These are phyloP conservation scores for Dinomys branickii DNA, from an alignment of 2,113 vertebrate species.

Conservation along the genomic window DNA sequence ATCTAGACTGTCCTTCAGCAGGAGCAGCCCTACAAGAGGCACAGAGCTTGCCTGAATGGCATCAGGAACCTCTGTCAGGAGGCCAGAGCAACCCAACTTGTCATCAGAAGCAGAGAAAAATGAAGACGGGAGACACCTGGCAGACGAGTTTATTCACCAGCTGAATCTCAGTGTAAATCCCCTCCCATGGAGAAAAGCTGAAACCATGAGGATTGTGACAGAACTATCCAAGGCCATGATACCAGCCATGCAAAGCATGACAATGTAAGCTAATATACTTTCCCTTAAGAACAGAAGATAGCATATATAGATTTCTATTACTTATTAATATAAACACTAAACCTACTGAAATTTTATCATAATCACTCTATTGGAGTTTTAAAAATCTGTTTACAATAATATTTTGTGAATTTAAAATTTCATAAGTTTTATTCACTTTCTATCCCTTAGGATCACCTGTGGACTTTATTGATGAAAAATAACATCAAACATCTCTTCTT, in stretches of 20 bases:
- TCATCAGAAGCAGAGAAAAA: neutral
- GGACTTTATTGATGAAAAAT: neutral
- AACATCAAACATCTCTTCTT: neutral
- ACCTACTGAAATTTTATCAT: neutral
- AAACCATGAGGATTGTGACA: neutral
- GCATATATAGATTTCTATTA: neutral
- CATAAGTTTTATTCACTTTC: neutral
- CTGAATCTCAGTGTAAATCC: neutral
- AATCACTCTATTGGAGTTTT: neutral
- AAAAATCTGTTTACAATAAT: neutral
- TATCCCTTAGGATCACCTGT: neutral
- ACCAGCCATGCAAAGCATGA: neutral
- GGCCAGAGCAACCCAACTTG: neutral
- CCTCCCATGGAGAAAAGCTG: neutral
- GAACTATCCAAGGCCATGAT: neutral
- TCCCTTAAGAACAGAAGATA: neutral
- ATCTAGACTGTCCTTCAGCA: accelerated
- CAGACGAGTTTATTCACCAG: neutral
- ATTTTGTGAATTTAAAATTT: neutral
- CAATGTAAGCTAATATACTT: neutral
- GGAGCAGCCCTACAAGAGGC: neutral
- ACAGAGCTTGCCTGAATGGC: neutral
- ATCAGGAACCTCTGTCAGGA: neutral
- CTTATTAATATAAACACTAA: neutral
- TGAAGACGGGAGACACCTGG: too few relatives aligned